Conservation (phyloP, 1,140 invertebrate genomes). For the Tachypleus tridentatus region DNA sequence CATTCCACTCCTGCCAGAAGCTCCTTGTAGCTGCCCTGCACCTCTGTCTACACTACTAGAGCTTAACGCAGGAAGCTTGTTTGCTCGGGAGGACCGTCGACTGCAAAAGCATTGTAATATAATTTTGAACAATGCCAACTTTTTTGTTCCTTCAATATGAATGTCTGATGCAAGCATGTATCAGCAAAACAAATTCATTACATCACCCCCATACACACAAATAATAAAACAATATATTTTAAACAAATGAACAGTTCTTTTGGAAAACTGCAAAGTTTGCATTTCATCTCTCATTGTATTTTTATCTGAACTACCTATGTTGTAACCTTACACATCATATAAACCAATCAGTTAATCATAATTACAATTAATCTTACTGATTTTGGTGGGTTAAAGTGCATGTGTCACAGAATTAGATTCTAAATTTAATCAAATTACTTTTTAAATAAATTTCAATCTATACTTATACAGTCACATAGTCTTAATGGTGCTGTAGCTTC, state of each 20-base stretch:
- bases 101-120: slow-evolving; percentile 32
- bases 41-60: slow-evolving; percentile 5
- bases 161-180: slow-evolving; percentile 18
- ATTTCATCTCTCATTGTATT: slow-evolving; percentile 14
- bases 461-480: too few relatives aligned
- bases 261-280: background rate
- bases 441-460: too few relatives aligned
- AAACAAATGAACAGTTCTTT: background rate
- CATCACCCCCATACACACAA: background rate
- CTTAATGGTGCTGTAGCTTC: too few relatives aligned
- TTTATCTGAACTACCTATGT: background rate
- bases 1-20: slow-evolving; percentile 18
- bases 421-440: too few relatives aligned
- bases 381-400: too few relatives aligned
- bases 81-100: slow-evolving; percentile 45
- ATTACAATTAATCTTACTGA: too few relatives aligned
- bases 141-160: background rate
- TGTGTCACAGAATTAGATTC: too few relatives aligned
- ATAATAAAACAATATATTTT: background rate
- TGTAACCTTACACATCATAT: too few relatives aligned
- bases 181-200: slow-evolving; percentile 21
- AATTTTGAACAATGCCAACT: background rate
- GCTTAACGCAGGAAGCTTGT: slow-evolving; percentile 36
- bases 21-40: slow-evolving; percentile 15
- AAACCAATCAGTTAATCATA: too few relatives aligned